Evolutionary conservation across 2,888 invertebrate species (phyloP), one percentile per base, ranked within the genome.

Genomic region (Epirrhoe tristata): DNA sequence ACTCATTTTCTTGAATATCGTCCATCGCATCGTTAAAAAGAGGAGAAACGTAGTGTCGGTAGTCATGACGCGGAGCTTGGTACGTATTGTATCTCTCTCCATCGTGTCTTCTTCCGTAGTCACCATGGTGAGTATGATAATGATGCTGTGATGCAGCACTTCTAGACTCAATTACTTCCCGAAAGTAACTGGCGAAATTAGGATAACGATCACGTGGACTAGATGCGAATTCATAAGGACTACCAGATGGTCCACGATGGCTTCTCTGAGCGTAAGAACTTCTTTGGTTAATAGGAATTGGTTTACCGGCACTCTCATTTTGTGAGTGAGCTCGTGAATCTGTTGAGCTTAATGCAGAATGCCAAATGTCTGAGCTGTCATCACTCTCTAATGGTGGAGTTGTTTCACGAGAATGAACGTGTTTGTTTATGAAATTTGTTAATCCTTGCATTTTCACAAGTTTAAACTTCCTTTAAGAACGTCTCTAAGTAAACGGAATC

Each of bases 1-100:
- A 93, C 68, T 91, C 93, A 63, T 89, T 87, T 77, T 94, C 94
- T 77, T 92, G 91, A 71, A 92, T 93, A 70, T 93, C 93, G 69
- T 93, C 93, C 93, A 93, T 92, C 16, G 80, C 85, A 60, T 93
- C 93, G 63, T 83, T 88, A 77, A 84, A 93, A 5, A 93, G 84
- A 14, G 93, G 91, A 31, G 93, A 93, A 3, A 89, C 79, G 68
- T 83, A 93, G 59, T 94, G 93, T 54, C 94, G 93, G 73, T 93
- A 87, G 24, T 91, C 92, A 64, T 85, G 80, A 12, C 87, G 82
- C 0, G 88, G 78, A 6, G 81, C 72, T 66, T 89, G 88, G 68
- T 89, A 87, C 7, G 88, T 74, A 71, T 87, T 89, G 34, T 87
- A 83, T 39, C 90, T 87, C 10, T 86, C 93, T 71, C 82, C 87